Conservation (phyloP, 2,797 vertebrate species). For the Tamandua tetradactyla region DNA sequence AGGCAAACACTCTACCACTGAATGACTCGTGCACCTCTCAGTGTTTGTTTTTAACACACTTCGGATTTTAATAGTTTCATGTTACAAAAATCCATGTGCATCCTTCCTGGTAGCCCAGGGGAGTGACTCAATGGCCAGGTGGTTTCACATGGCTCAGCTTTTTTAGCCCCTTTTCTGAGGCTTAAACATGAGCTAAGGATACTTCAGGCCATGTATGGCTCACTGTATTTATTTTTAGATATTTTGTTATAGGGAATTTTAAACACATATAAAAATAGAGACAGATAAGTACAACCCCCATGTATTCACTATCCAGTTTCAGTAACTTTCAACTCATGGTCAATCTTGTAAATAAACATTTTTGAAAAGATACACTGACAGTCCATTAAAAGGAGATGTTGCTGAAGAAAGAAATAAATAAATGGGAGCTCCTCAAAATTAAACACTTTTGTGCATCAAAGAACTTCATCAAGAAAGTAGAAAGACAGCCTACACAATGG, state of each 20-base stretch:
- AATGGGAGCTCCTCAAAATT: too few species aligned
- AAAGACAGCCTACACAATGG: too few species aligned
- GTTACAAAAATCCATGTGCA: neutral
- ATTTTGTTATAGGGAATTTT: conserved; percentile 15
- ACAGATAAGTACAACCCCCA: neutral
- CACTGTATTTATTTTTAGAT: neutral
- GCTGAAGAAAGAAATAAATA: neutral
- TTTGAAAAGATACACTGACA: neutral
- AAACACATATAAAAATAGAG: neutral
- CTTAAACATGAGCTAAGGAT: neutral
- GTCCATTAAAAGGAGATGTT: neutral
- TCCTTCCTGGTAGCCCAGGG: neutral
- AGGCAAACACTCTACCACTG: too few species aligned
- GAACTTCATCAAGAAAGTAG: too few species aligned
- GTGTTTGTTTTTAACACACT: neutral
- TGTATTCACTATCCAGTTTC: neutral
- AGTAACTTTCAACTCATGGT: neutral
- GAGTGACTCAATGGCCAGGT: neutral
- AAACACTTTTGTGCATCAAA: too few species aligned
- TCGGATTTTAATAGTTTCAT: neutral
- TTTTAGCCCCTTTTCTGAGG: conserved; percentile 11
- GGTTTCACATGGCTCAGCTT: neutral
- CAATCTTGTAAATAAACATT: neutral
- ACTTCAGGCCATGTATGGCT: neutral
- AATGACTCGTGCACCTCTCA: too few species aligned